These are phyloP conservation scores for Noctua comes DNA, from an alignment of 2,888 invertebrate genomes.

Conservation along the genomic window DNA sequence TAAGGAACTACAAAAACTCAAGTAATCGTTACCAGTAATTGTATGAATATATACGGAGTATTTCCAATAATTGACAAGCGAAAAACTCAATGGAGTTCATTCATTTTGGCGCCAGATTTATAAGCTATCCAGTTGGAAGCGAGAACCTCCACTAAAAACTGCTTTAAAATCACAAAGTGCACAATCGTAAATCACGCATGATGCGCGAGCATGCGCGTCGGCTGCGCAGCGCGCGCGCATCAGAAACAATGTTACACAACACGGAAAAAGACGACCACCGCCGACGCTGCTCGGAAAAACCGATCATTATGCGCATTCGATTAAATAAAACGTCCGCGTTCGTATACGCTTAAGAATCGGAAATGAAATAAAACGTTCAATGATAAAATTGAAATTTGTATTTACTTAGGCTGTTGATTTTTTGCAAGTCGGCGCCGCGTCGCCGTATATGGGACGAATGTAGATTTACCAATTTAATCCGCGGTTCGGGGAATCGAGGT, in stretches of 20 bases:
- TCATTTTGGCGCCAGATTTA: constrained; percentile 89
- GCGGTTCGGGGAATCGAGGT: constrained; percentile 81
- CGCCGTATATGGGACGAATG: constrained; percentile 83
- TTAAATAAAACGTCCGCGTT: constrained; percentile 83
- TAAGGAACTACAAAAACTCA: constrained; percentile 70
- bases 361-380: constrained; percentile 86
- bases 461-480: constrained; percentile 87
- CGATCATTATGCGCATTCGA: constrained; percentile 87
- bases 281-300: constrained; percentile 84
- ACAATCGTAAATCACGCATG: constrained; percentile 84
- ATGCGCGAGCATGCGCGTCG: constrained; percentile 73
- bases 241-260: constrained; percentile 83
- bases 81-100: constrained; percentile 84
- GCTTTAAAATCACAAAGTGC: constrained; percentile 83
- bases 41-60: constrained; percentile 74
- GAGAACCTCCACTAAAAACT: constrained; percentile 84
- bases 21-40: constrained; percentile 72
- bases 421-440: constrained; percentile 82
- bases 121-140: constrained; percentile 83
- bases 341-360: constrained; percentile 82
- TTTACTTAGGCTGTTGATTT: constrained; percentile 84
- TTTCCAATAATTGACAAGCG: constrained; percentile 76
- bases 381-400: constrained; percentile 89
- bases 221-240: constrained; percentile 73
- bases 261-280: constrained; percentile 88